Base-by-base conservation (phyloP, 2,113 vertebrate genomes). In the Rana temporaria region DNA sequence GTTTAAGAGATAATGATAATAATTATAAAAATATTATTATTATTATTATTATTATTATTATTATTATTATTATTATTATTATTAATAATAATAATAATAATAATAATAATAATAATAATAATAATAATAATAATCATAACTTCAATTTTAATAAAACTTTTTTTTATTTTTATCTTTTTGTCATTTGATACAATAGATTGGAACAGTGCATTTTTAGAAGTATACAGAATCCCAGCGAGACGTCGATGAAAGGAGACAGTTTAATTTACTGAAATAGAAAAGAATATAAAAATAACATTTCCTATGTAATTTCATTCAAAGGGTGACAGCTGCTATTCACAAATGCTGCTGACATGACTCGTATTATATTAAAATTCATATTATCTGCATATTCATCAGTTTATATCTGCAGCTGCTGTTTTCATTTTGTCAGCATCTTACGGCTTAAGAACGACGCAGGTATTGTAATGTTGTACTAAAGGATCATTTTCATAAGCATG, bases 391-490 rank as follows among this genome's bases (percentile, higher is more conserved):
- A 91, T 93, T 94, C 92, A 94, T 92, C 89, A 89, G 85, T 91
- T 93, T 93, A 87, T 92, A 92, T 48, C 89, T 91, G 92, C 95
- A 97, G 93, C 94, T 96, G 94, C 91, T 89, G 88, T 92, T 95
- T 48, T 90, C 90, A 90, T 89, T 88, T 89, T 95, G 94, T 94
- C 95, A 95, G 93, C 91, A 92, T 90, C 91, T 92, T 91, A 84
- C 85, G 92, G 92, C 94, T 93, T 90, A 90, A 84, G 84, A 88
- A 85, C 68, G 76, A 55, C 86, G 63, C 57, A 83, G 79, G 71
- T 76, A 82, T 65, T 84, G 70, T 85, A 87, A 89, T 84, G 67
- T 86, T 90, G 76, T 73, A 90, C 87, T 85, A 91, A 92, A 92
- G 88, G 85, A 80, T 88, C 87, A 86, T 90, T 90, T 82, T 87